Conservation (phyloP, 2,113 vertebrate genomes). For the Sapajus apella region DNA sequence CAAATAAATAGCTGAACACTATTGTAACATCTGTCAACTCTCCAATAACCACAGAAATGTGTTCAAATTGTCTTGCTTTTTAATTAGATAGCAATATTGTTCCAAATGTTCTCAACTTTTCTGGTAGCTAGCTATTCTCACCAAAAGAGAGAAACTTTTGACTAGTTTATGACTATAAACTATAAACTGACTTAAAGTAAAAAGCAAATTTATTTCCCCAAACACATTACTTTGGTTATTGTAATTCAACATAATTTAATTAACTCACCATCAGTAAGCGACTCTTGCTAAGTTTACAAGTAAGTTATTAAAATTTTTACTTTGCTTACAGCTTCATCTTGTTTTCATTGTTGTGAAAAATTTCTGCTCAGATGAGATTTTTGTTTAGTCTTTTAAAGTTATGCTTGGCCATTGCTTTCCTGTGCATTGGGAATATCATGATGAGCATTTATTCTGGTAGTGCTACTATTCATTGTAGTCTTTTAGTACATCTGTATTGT, state of each 20-base stretch:
- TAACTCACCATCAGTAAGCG: not conserved
- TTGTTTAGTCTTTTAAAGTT: not conserved
- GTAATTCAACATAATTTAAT: not conserved
- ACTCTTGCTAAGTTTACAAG: not conserved
- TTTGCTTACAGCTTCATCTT: not conserved
- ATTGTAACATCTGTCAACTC: not conserved
- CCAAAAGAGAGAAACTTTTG: not conserved
- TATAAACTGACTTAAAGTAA: not conserved
- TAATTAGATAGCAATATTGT: not conserved
- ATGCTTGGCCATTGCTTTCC: not conserved
- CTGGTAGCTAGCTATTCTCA: not conserved
- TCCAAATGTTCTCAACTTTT: not conserved
- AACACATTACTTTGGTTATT: not conserved
- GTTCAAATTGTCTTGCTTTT: not conserved
- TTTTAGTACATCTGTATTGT: not conserved
- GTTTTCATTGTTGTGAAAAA: not conserved
- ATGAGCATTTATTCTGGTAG: not conserved
- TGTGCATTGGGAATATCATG: not conserved
- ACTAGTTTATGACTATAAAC: no score
- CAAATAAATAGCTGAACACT: not conserved
- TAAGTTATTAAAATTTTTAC: not conserved
- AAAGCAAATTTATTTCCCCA: not conserved
- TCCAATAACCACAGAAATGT: not conserved
- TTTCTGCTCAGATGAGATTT: not conserved
- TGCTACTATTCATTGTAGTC: not conserved